phyloP scores from a whole-genome alignment of 1,140 invertebrate genomes.

The Sitodiplosis mosellana region DNA sequence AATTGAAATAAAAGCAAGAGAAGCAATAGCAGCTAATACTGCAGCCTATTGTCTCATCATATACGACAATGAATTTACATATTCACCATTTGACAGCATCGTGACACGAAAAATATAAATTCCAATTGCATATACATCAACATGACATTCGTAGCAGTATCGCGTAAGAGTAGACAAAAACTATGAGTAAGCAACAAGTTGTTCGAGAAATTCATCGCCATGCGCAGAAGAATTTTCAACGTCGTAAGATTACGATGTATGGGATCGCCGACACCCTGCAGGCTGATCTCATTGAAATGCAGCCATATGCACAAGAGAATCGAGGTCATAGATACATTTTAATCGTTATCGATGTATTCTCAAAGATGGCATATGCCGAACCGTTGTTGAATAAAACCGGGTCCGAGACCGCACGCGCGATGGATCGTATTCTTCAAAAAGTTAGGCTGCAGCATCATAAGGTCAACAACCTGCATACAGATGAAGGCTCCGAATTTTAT shows the following conservation, averaged over 20 bases:
- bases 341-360: slow-evolving; percentile 27
- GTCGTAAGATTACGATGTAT: slow-evolving; percentile 17
- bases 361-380: slow-evolving; percentile 26
- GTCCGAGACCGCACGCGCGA: slow-evolving; percentile 11
- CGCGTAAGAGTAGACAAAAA: too few species aligned
- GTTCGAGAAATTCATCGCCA: slow-evolving; percentile 21
- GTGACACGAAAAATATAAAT: too few species aligned
- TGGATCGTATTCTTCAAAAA: slow-evolving; percentile 14
- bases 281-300: slow-evolving; percentile 24
- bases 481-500: slow-evolving; percentile 18
- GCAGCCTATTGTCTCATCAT: slow-evolving; percentile 13
- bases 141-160: too few species aligned
- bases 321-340: slow-evolving; percentile 25
- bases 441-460: slow-evolving; percentile 10
- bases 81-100: too few species aligned
- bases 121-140: too few species aligned
- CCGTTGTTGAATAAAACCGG: slow-evolving; percentile 28
- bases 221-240: slow-evolving; percentile 18
- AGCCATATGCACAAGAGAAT: slow-evolving; percentile 18
- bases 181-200: slow-evolving; percentile 7
- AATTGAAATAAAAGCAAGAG: slow-evolving; percentile 12
- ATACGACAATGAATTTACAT: slow-evolving; percentile 7
- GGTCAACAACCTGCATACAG: slow-evolving; percentile 16
- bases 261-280: slow-evolving; percentile 24
- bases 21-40: slow-evolving; percentile 8